Evolutionary conservation across 2,888 invertebrate species (phyloP), one percentile per base, ranked within the genome.

Genomic region (Patella caerulea): DNA sequence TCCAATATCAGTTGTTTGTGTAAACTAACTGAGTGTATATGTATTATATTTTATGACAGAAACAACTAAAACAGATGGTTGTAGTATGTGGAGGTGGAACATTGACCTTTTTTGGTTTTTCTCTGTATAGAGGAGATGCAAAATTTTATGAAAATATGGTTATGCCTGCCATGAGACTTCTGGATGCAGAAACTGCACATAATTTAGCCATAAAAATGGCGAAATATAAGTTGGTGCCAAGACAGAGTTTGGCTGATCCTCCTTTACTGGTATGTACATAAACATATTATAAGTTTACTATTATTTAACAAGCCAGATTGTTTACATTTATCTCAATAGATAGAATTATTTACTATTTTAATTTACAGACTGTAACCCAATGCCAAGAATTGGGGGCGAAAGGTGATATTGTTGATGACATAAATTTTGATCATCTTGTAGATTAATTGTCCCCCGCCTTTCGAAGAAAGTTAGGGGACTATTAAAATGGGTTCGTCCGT

Each of bases 121-220:
- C 94, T 87, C 91, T 95, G 71, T 95, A 95, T 89, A 94, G 94
- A 87, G 95, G 95, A 83, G 95, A 96, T 89, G 95, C 95, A 88
- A 94, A 94, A 82, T 96, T 96, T 91, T 97, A 96, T 91, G 93
- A 94, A 74, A 93, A 95, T 79, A 90, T 94, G 79, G 88, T 96
- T 2, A 95, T 96, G 93, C 97, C 97, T 0, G 59, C 94, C 0
- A 92, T 94, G 52, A 84, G 82, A 82, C 90, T 93, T 15, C 87
- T 97, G 12, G 95, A 95, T 86, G 95, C 98, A 0, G 98, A 98
- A 93, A 93, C 93, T 73, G 95, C 97, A 1, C 98, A 98, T 89
- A 94, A 94, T 82, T 85, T 96, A 45, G 97, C 96, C 9, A 93
- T 98, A 1, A 91, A 93, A 82, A 94, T 95, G 11, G 94, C 95